phyloP scores from a whole-genome alignment of 2,113 vertebrate species.

The Barnardius zonarius region DNA sequence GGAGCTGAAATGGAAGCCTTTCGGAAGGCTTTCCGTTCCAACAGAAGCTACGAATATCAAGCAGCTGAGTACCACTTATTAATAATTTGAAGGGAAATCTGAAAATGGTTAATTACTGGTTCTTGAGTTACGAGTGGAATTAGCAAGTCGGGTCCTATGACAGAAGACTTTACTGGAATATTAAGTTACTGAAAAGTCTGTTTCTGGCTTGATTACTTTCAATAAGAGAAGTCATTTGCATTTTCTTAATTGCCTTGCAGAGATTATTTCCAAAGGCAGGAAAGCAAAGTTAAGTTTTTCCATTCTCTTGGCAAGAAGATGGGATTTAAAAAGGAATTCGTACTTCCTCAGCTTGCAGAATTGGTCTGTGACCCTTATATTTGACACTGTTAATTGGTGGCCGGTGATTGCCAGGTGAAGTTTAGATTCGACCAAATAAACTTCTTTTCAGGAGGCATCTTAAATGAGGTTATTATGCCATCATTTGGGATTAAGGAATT shows the following conservation, averaged over 20 bases:
- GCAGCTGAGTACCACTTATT: constrained; percentile 49
- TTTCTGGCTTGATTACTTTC: constrained; percentile 40
- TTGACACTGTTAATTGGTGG: constrained; percentile 50
- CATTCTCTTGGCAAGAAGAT: neutral
- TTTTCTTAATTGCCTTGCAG: constrained; percentile 48
- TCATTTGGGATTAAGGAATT: constrained; percentile 63
- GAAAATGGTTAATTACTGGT: constrained; percentile 59
- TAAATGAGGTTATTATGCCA: constrained; percentile 59
- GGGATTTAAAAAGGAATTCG: neutral
- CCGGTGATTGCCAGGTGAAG: constrained; percentile 42
- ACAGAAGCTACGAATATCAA: constrained; percentile 7
- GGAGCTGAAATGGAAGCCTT: neutral
- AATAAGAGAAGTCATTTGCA: constrained; percentile 38
- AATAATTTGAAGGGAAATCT: constrained; percentile 56
- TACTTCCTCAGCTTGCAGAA: neutral
- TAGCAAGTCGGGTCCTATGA: constrained; percentile 38
- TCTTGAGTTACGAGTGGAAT: constrained; percentile 41
- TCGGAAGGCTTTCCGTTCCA: constrained; percentile 1
- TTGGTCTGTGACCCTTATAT: constrained; percentile 34
- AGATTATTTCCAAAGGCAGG: constrained; percentile 26
- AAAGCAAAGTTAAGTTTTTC: constrained; percentile 25
- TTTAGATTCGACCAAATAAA: constrained; percentile 60
- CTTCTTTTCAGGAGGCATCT: constrained; percentile 38
- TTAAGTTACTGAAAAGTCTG: constrained; percentile 53
- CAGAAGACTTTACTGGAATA: constrained; percentile 49